Conservation (phyloP, 2,888 invertebrate species). For the Stegana nigrithorax region DNA sequence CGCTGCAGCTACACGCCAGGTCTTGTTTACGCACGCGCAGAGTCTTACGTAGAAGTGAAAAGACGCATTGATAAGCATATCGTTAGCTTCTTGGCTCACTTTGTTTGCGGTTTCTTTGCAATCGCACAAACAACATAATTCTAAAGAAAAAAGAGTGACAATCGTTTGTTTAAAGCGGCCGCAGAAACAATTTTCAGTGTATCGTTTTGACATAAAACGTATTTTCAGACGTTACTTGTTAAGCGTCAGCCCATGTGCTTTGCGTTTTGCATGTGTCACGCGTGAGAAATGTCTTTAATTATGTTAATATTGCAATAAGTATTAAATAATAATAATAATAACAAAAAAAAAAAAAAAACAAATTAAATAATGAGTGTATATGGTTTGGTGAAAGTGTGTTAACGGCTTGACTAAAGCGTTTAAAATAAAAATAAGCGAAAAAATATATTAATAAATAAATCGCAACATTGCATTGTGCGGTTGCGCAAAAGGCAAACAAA, state of each 20-base stretch:
- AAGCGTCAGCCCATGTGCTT: background rate
- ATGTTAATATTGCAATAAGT: background rate
- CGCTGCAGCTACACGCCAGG: conserved; percentile 23
- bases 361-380: conserved; percentile 52
- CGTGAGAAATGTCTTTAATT: conserved; percentile 4
- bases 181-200: too few species aligned
- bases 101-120: background rate
- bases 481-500: too few species aligned
- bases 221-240: background rate
- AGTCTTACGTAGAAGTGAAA: background rate
- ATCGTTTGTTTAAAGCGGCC: background rate
- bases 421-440: background rate
- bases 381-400: conserved; percentile 52
- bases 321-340: background rate
- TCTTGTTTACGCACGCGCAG: background rate
- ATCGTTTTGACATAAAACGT: background rate
- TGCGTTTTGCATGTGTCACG: background rate
- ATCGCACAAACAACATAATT: too few species aligned
- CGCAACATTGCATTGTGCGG: background rate
- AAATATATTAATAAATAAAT: background rate
- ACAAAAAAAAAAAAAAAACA: too few species aligned
- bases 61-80: conserved; percentile 8
- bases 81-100: background rate
- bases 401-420: conserved; percentile 36
- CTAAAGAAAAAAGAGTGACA: background rate